Percentiles rank a stretch among this genome's conserved stretches.
phyloP scores from a whole-genome alignment of 1,140 invertebrate species.

The Eumaeus atala region DNA sequence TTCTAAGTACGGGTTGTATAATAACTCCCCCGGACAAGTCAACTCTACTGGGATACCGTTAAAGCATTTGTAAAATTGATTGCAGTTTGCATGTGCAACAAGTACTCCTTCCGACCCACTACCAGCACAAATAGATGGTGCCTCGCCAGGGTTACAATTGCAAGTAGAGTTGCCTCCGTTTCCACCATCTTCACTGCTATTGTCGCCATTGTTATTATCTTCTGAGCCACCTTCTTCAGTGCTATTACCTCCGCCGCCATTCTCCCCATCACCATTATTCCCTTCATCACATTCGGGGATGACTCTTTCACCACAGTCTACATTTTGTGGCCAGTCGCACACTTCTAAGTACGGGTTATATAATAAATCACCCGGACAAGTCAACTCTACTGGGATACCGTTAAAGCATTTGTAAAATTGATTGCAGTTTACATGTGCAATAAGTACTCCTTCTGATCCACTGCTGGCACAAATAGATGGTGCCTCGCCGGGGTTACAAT shows the following conservation, averaged over 20 bases:
- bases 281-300: conserved; percentile 20
- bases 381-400: conserved; percentile 19
- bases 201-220: conserved; percentile 2
- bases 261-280: conserved; percentile 1
- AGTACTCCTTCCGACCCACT: conserved; percentile 27
- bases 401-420: conserved; percentile 31
- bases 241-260: background rate
- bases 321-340: conserved; percentile 28
- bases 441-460: conserved; percentile 19
- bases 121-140: conserved; percentile 29
- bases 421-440: conserved; percentile 29
- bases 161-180: no score
- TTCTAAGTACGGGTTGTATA: background rate
- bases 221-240: conserved; percentile 2
- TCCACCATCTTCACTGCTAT: conserved; percentile 13
- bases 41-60: background rate
- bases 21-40: background rate
- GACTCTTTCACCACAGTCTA: conserved; percentile 24
- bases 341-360: conserved; percentile 19
- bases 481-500: conserved; percentile 65
- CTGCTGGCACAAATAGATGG: conserved; percentile 19
- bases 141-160: conserved; percentile 33
- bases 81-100: conserved; percentile 34
- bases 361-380: conserved; percentile 18
- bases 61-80: conserved; percentile 31